phyloP scores from a whole-genome alignment of 2,888 invertebrate species.

The Nomada fucata region DNA sequence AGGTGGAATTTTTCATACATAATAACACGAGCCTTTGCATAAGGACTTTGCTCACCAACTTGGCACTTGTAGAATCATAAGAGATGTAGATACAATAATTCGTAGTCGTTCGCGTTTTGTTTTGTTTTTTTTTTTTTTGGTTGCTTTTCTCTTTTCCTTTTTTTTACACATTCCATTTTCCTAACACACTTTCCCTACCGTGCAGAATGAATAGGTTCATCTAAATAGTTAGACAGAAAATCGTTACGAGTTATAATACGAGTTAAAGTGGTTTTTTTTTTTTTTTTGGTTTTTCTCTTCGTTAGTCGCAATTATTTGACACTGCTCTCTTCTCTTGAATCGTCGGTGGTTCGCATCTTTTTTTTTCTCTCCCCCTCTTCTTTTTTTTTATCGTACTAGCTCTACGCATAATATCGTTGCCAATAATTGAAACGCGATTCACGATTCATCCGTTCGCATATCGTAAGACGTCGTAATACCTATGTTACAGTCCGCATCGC shows the following conservation, averaged over 20 bases:
- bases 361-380: background rate
- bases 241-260: conserved; percentile 52
- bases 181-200: conserved; percentile 34
- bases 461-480: conserved; percentile 29
- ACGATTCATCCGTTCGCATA: conserved; percentile 22
- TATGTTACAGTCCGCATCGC: conserved; percentile 35
- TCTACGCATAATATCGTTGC: conserved; percentile 53
- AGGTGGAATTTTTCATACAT: conserved; percentile 42
- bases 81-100: conserved; percentile 38
- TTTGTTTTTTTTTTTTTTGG: too few species aligned
- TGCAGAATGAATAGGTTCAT: conserved; percentile 43
- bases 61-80: conserved; percentile 62
- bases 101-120: background rate
- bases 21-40: conserved; percentile 59
- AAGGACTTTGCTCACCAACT: conserved; percentile 59
- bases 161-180: conserved; percentile 11
- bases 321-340: background rate
- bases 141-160: conserved; percentile 6
- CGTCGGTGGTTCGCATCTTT: background rate
- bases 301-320: conserved; percentile 15
- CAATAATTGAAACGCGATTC: conserved; percentile 40
- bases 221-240: conserved; percentile 54
- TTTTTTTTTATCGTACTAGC: conserved; percentile 9
- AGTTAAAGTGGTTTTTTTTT: conserved; percentile 12
- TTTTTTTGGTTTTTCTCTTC: background rate